Evolutionary conservation across 2,797 vertebrate species (phyloP).

Genomic region (Micrastur ruficollis): DNA sequence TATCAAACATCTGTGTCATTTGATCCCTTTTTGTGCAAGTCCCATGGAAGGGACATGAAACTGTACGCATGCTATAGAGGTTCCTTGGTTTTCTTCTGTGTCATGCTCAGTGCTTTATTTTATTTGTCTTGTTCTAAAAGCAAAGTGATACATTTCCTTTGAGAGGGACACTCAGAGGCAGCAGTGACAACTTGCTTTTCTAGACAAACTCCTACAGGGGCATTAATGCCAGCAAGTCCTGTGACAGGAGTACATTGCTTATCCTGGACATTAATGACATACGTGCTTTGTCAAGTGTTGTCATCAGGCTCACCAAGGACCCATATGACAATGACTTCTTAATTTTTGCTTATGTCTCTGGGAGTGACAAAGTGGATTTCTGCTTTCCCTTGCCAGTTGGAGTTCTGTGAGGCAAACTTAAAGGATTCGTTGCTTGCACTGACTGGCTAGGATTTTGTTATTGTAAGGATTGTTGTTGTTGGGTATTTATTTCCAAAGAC

Average conservation of each 20-base stretch:
- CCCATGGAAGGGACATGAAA: neutral
- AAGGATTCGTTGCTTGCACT: neutral
- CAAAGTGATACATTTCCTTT: constrained; percentile 46
- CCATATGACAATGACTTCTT: constrained; percentile 10
- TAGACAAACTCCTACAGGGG: constrained; percentile 19
- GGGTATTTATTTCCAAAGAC: neutral
- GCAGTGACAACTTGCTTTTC: constrained; percentile 53
- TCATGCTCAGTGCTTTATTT: constrained; percentile 34
- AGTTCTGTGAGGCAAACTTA: neutral
- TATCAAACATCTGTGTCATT: neutral
- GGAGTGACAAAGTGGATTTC: neutral
- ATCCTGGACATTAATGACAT: neutral
- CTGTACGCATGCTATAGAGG: neutral
- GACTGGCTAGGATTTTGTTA: neutral
- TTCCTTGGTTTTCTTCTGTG: neutral
- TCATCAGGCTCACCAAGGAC: neutral
- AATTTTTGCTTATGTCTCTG: constrained; percentile 22
- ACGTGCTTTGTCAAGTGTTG: constrained; percentile 37
- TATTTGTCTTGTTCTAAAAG: constrained; percentile 40
- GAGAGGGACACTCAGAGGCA: constrained; percentile 34
- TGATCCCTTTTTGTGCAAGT: neutral
- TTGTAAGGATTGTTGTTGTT: neutral
- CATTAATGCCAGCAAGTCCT: neutral
- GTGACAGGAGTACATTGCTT: constrained; percentile 29
- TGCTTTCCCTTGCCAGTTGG: neutral